Conservation (phyloP, 2,888 invertebrate genomes). For the Tenthredo livida region DNA sequence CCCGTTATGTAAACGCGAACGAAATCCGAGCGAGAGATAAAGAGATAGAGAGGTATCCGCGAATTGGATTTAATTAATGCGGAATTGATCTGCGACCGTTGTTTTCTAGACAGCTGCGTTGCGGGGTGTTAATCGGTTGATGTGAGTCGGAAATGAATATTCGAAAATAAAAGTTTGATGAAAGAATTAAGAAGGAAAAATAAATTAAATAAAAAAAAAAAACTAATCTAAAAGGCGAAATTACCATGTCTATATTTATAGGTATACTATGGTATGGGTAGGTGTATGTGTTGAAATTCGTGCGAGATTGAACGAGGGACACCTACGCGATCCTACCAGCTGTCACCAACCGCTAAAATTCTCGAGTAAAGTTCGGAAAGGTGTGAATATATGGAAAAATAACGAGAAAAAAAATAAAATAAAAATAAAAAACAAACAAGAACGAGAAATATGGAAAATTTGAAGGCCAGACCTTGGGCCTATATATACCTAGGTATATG, state of each 20-base stretch:
- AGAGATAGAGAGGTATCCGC: constrained; percentile 10
- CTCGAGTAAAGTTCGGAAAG: background rate
- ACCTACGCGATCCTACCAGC: background rate
- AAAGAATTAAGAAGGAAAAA: background rate
- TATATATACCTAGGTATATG: constrained; percentile 2
- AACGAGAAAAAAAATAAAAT: too few species aligned
- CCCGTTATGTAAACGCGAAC: background rate
- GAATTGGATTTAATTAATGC: background rate
- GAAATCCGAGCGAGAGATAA: constrained; percentile 26
- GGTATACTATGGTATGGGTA: too few species aligned
- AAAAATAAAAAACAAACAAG: background rate
- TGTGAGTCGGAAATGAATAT: background rate
- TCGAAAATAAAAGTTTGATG: background rate
- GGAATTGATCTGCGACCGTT: background rate
- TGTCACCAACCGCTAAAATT: constrained; percentile 1
- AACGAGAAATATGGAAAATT: constrained; percentile 3
- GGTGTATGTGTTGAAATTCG: background rate
- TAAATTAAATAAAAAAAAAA: background rate
- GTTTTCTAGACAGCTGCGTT: constrained; percentile 6
- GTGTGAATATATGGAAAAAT: background rate
- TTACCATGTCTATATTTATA: background rate
- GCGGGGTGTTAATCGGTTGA: background rate
- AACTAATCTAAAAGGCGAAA: background rate
- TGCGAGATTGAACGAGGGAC: background rate
- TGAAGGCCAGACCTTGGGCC: background rate